These are phyloP conservation scores for Chunga burmeisteri DNA, from an alignment of 2,113 vertebrate genomes.

Conservation along the genomic window DNA sequence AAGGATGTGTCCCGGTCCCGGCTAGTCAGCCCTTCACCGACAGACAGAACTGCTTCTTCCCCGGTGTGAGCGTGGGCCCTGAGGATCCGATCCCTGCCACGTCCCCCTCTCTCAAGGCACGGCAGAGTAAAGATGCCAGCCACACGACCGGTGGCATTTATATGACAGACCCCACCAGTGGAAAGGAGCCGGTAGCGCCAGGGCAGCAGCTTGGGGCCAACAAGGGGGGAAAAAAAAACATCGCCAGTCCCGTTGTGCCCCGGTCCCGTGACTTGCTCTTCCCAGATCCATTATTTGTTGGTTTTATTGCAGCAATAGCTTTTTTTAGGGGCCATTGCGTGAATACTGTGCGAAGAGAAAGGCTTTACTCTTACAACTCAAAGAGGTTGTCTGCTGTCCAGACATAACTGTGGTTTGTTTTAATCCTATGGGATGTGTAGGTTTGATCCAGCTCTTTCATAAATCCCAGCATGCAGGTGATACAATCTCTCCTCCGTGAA, in stretches of 20 bases:
- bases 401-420: fast-evolving
- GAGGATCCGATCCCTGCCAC: fast-evolving
- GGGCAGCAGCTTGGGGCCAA: too few species aligned
- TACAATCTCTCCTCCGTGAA: background rate
- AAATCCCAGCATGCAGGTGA: background rate
- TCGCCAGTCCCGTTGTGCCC: fast-evolving
- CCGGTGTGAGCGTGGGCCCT: fast-evolving
- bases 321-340: background rate
- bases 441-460: fast-evolving
- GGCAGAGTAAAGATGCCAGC: fast-evolving
- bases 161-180: fast-evolving
- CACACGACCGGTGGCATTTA: fast-evolving
- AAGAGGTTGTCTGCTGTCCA: background rate
- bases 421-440: fast-evolving
- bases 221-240: too few species aligned
- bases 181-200: background rate
- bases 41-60: too few species aligned
- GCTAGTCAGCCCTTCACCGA: background rate
- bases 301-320: background rate
- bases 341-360: fast-evolving
- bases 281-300: fast-evolving
- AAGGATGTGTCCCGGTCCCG: fast-evolving
- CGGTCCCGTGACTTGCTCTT: background rate
- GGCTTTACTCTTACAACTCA: background rate
- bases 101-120: background rate